phyloP scores from a whole-genome alignment of 2,113 vertebrate species.

The Pomatorhinus ruficollis region DNA sequence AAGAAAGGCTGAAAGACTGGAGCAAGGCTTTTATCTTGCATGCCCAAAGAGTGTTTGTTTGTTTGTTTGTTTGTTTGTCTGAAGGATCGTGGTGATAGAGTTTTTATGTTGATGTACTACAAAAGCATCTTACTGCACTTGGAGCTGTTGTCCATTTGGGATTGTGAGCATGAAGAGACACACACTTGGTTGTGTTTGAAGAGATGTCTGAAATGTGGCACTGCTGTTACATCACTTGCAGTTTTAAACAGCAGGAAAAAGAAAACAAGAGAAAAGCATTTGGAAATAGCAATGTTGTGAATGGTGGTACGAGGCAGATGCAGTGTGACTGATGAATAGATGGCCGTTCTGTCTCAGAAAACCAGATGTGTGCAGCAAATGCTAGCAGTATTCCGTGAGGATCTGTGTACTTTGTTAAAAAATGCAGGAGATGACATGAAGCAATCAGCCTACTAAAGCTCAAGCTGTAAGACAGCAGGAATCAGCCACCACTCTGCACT shows the following conservation, averaged over 20 bases:
- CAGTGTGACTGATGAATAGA: background rate
- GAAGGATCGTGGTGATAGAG: background rate
- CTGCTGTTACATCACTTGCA: background rate
- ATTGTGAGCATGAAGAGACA: background rate
- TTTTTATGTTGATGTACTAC: background rate
- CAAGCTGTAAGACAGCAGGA: background rate
- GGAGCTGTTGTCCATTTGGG: background rate
- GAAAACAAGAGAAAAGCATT: background rate
- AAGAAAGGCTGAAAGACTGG: background rate
- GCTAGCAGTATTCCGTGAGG: background rate
- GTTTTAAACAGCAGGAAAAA: background rate
- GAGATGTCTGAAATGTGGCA: background rate
- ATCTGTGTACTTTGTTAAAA: background rate
- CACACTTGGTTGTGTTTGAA: background rate
- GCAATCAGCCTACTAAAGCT: background rate
- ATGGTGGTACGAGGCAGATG: background rate
- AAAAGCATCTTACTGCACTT: background rate
- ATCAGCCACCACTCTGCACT: accelerated
- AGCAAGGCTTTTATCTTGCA: background rate
- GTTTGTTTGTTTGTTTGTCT: background rate
- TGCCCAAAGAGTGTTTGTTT: background rate
- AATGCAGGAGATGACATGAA: background rate
- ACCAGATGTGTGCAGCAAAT: background rate
- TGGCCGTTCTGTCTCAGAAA: background rate
- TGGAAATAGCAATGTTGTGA: background rate